Percentiles rank a stretch among this genome's conserved stretches.
Conservation (phyloP, 2,888 invertebrate species). For the Machimus rusticus region DNA sequence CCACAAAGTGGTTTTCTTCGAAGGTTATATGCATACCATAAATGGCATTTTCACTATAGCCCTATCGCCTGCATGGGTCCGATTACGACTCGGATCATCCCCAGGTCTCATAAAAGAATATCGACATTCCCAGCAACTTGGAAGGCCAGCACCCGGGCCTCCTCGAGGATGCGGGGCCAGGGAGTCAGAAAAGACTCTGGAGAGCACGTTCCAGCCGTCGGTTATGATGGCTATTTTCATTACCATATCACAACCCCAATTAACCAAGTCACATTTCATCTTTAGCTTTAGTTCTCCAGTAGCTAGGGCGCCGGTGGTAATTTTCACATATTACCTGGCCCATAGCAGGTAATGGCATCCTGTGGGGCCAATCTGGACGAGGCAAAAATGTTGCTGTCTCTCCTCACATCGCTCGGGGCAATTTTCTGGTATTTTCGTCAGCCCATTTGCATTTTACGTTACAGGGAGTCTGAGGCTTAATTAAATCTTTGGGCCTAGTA, state of each 20-base stretch:
- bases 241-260: constrained; percentile 18
- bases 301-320: background rate
- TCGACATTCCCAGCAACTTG: background rate
- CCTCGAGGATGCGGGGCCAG: background rate
- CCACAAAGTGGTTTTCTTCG: background rate
- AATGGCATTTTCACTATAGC: background rate
- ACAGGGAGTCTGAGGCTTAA: background rate
- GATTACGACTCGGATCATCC: background rate
- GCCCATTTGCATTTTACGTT: background rate
- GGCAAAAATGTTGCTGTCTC: background rate
- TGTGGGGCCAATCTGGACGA: constrained; percentile 11
- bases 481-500: background rate
- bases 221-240: constrained; percentile 16
- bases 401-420: background rate
- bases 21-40: background rate
- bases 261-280: constrained; percentile 23
- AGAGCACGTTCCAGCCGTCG: background rate
- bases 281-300: constrained; percentile 17
- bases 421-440: background rate
- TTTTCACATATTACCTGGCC: constrained; percentile 21
- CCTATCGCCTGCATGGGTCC: background rate
- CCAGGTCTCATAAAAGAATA: background rate
- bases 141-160: background rate
- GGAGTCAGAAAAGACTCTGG: background rate
- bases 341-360: background rate